Conservation (phyloP, 2,888 invertebrate genomes). For the Caenorhabditis drosophilae region DNA sequence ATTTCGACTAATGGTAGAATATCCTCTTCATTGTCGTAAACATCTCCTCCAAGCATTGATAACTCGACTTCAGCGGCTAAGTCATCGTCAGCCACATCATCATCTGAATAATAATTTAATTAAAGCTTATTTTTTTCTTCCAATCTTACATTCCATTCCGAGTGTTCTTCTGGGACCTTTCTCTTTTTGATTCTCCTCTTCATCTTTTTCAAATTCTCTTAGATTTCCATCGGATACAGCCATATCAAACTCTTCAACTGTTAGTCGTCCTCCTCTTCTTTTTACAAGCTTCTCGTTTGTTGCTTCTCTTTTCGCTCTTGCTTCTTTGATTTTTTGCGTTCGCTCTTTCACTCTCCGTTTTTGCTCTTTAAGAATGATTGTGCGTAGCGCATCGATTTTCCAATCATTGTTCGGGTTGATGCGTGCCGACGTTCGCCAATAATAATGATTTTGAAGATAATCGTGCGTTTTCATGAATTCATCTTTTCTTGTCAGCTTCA, state of each 20-base stretch:
- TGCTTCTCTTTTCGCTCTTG: constrained; percentile 18
- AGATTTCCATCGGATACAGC: too few relatives aligned
- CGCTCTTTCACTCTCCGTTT: constrained; percentile 19
- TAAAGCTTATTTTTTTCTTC: not conserved
- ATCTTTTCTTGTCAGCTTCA: constrained; percentile 8
- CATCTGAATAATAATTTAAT: constrained; percentile 9
- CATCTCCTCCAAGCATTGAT: constrained; percentile 15
- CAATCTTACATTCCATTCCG: constrained; percentile 26
- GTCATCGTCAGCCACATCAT: constrained; percentile 33
- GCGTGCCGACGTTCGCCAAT: constrained; percentile 29
- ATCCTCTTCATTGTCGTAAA: constrained; percentile 13
- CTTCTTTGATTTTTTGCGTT: constrained; percentile 10
- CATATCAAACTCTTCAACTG: not conserved
- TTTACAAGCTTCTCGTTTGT: constrained; percentile 1
- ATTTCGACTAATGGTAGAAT: constrained; percentile 1
- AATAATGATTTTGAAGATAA: constrained; percentile 28
- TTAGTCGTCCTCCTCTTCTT: not conserved
- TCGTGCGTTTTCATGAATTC: constrained; percentile 27
- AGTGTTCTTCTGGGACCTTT: constrained; percentile 11
- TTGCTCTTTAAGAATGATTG: constrained; percentile 19
- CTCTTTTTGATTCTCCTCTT: not conserved
- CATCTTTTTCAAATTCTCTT: too few relatives aligned
- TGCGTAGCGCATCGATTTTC: constrained; percentile 27
- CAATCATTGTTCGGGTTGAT: constrained; percentile 35
- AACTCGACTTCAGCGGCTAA: constrained; percentile 24